phyloP scores from a whole-genome alignment of 2,113 vertebrate species.

The Labrus mixtus region DNA sequence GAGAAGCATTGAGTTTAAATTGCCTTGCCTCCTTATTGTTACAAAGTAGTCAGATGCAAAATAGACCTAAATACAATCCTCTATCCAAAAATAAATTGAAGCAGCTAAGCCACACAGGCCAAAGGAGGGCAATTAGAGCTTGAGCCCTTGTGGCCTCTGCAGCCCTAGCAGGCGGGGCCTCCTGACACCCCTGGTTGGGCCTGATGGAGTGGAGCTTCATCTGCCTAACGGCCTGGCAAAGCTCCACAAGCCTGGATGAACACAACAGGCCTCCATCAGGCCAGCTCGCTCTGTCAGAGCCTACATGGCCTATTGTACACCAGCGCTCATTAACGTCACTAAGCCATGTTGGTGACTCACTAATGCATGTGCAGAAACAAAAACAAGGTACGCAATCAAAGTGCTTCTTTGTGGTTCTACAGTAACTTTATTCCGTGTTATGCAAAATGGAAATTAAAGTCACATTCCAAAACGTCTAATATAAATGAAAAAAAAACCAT shows the following conservation, averaged over 20 bases:
- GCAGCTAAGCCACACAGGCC: slow-evolving; percentile 50
- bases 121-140: slow-evolving; percentile 71
- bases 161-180: slow-evolving; percentile 55
- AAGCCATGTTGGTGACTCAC: slow-evolving; percentile 68
- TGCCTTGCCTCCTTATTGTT: neutral
- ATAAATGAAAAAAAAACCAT: slow-evolving; percentile 12
- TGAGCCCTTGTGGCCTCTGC: slow-evolving; percentile 53
- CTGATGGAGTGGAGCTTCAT: slow-evolving; percentile 87
- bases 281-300: slow-evolving; percentile 63
- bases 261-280: slow-evolving; percentile 75
- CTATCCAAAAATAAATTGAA: slow-evolving; percentile 48
- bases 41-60: slow-evolving; percentile 13
- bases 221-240: slow-evolving; percentile 86
- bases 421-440: slow-evolving; percentile 63
- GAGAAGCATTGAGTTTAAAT: neutral
- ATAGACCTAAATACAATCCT: slow-evolving; percentile 13
- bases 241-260: slow-evolving; percentile 71
- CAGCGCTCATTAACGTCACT: slow-evolving; percentile 76
- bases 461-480: slow-evolving; percentile 37
- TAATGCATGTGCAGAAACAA: slow-evolving; percentile 60
- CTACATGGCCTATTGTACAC: slow-evolving; percentile 73
- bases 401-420: slow-evolving; percentile 36
- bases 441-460: slow-evolving; percentile 46
- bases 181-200: slow-evolving; percentile 75
- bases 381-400: slow-evolving; percentile 51